Base-by-base conservation (phyloP, 2,113 vertebrate genomes). In the Corydoras maculifer region DNA sequence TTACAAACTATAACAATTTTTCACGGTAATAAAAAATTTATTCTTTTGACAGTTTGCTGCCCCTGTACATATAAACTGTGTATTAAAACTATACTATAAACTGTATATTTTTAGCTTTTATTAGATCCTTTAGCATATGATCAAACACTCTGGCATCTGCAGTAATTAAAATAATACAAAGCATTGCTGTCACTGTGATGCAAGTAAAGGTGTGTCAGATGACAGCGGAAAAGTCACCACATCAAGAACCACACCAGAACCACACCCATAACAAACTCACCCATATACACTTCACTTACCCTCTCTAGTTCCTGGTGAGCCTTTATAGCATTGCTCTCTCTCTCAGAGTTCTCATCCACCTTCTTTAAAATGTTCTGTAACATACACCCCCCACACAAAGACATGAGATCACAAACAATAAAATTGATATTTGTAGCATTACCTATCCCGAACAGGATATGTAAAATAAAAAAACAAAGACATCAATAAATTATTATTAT, bases 341-440 rank as follows among this genome's bases (percentile, higher is more conserved):
- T 91, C 64, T 94, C 90, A 0, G 96, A 93, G 55, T 91, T 86
- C 75, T 96, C 96, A 58, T 97, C 93, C 15, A 90, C 92, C 80
- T 93, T 93, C 87, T 97, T 97, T 79, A 99, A 86, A 79, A 99
- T 98, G 75, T 97, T 99, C 96, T 91, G 80, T 0, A 69, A 50
- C 43, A 69, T 58, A 75, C 77, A 31, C 50, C 54, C 25, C n/a
- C 54, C 3, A 13, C 35, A 67, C 15, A 9, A 54, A 51, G 18
- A 68, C 55, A 54, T 14, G n/a, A 25, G n/a, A 12, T 14, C 62
- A 64, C 63, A 57, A 13, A 57, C 54, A 8, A 43, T 8, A 43
- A 43, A 43, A 43, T 5, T 43, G 4, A 25, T 8, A 43, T 43
- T 43, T 43, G 35, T 43, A 43, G 35, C 4, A 4, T 43, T 43